These are phyloP conservation scores for Epirrhoe tristata DNA, from an alignment of 2,888 invertebrate species.

Conservation along the genomic window DNA sequence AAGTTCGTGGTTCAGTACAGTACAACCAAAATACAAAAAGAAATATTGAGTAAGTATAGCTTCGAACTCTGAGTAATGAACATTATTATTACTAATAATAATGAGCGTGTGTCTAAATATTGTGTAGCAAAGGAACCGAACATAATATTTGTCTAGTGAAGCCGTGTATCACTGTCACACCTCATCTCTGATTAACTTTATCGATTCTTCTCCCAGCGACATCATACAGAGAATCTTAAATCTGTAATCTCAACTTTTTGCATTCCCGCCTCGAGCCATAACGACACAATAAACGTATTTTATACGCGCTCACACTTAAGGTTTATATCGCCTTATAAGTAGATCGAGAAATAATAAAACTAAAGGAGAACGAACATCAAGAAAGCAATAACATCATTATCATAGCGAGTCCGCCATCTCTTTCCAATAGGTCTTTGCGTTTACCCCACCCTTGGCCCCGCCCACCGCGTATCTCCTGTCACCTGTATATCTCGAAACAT, in stretches of 20 bases:
- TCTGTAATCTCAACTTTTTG: conserved; percentile 80
- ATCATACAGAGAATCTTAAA: conserved; percentile 70
- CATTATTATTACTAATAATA: too few relatives aligned
- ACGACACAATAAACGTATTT: conserved; percentile 83
- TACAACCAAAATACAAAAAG: too few relatives aligned
- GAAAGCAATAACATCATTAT: conserved; percentile 86
- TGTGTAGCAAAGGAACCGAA: conserved; percentile 13
- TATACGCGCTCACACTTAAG: conserved; percentile 82
- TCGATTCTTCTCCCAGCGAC: conserved; percentile 62
- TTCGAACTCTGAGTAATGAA: too few relatives aligned
- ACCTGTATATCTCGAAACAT: conserved; percentile 85
- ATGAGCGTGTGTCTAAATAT: conserved; percentile 9
- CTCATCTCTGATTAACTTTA: conserved; percentile 68
- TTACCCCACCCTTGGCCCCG: conserved; percentile 78
- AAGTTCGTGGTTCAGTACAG: too few relatives aligned
- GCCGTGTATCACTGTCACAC: conserved; percentile 28
- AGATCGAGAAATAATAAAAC: conserved; percentile 85
- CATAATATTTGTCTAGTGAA: conserved; percentile 13
- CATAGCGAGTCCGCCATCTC: conserved; percentile 84
- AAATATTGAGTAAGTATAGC: too few relatives aligned
- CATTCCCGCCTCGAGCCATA: conserved; percentile 72
- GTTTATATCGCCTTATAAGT: conserved; percentile 84
- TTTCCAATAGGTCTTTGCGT: conserved; percentile 78
- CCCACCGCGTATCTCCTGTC: conserved; percentile 82
- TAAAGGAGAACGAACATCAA: conserved; percentile 82